Evolutionary conservation across 2,113 vertebrate genomes (phyloP).

Genomic region (Thomomys bottae): DNA sequence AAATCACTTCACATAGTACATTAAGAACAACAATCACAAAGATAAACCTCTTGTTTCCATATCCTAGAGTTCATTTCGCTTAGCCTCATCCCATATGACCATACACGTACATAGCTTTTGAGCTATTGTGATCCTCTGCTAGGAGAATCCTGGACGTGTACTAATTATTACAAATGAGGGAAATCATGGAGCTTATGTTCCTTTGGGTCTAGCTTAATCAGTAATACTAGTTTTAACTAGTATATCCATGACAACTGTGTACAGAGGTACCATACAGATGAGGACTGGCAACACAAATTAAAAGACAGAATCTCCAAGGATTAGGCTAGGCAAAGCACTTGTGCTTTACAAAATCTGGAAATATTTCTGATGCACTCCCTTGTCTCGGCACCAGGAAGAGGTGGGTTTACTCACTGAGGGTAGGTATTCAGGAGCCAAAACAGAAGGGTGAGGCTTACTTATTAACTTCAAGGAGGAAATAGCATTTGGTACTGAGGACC

Average conservation of each 20-base stretch:
- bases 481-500: not conserved
- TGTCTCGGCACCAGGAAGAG: not conserved
- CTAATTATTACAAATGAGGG: too few relatives aligned
- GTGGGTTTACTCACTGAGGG: not conserved
- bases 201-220: not conserved
- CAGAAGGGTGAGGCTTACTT: accelerated
- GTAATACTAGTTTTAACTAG: not conserved
- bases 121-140: too few relatives aligned
- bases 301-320: not conserved
- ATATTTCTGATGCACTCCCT: not conserved
- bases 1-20: too few relatives aligned
- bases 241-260: not conserved
- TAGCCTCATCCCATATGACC: too few relatives aligned
- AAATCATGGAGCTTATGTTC: too few relatives aligned
- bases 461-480: not conserved
- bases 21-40: too few relatives aligned
- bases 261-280: not conserved
- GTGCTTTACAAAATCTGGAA: not conserved
- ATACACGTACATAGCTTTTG: too few relatives aligned
- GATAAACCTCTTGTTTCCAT: too few relatives aligned
- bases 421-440: not conserved
- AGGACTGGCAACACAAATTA: not conserved
- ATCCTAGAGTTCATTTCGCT: too few relatives aligned
- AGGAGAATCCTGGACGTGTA: too few relatives aligned
- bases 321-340: not conserved